These are phyloP conservation scores for Ptychodera flava DNA, from an alignment of 35 echinoderm and acorn worm species.

Conservation along the genomic window DNA sequence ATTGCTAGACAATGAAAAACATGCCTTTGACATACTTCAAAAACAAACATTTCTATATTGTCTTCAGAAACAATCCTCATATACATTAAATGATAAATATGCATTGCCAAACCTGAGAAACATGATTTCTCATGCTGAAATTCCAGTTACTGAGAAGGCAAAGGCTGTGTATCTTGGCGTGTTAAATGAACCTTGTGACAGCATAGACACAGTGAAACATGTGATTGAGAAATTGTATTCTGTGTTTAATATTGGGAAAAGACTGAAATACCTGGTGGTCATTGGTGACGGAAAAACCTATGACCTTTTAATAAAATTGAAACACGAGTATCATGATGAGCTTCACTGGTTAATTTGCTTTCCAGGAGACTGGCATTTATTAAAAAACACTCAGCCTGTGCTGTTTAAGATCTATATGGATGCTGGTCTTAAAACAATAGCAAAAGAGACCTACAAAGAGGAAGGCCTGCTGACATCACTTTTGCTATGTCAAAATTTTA, in stretches of 20 bases:
- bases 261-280: conserved; percentile 21
- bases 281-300: conserved; percentile 49
- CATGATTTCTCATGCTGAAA: not conserved
- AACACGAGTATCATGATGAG: conserved; percentile 27
- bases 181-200: conserved; percentile 19
- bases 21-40: no score
- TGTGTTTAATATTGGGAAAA: conserved; percentile 18
- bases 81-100: not conserved
- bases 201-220: conserved; percentile 21
- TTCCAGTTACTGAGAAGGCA: not conserved
- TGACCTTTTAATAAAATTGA: conserved; percentile 24
- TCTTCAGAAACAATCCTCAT: not conserved
- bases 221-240: conserved; percentile 27
- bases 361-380: conserved; percentile 55
- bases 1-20: not conserved
- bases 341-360: conserved; percentile 45
- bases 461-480: no score
- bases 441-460: not conserved
- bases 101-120: not conserved
- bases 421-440: conserved; percentile 37
- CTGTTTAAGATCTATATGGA: conserved; percentile 75
- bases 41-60: no score
- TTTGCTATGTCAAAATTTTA: no score
- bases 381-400: conserved; percentile 59
- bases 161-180: not conserved